Percentiles rank a stretch among this genome's conserved stretches.
These are phyloP conservation scores for Thalassoma bifasciatum DNA, from an alignment of 2,113 vertebrate species.

Conservation along the genomic window DNA sequence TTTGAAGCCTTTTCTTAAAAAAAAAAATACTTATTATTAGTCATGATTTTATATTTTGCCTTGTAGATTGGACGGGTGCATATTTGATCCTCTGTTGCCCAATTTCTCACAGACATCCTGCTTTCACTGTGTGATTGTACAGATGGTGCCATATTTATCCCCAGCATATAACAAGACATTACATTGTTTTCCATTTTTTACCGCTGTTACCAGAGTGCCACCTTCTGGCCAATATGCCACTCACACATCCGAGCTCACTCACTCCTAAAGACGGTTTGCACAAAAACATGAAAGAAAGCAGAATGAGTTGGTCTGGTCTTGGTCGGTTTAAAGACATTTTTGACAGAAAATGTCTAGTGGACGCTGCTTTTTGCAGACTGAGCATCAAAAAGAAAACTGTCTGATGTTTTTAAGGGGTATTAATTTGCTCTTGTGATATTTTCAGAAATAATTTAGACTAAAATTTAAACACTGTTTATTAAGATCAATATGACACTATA, in stretches of 20 bases:
- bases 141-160: conserved; percentile 10
- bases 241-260: not conserved
- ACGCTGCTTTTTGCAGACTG: not conserved
- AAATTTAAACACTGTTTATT: not conserved
- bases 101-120: not conserved
- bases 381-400: conserved; percentile 22
- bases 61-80: not conserved
- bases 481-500: not conserved
- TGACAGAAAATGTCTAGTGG: not conserved
- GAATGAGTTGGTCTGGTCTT: not conserved
- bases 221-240: conserved; percentile 56
- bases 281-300: not conserved
- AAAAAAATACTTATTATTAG: too few relatives aligned
- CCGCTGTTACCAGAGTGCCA: conserved; percentile 66
- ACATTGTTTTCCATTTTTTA: conserved; percentile 27
- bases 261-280: not conserved
- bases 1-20: too few relatives aligned
- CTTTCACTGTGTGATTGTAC: not conserved
- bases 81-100: not conserved
- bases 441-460: not conserved
- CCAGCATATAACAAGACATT: not conserved
- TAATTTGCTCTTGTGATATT: conserved; percentile 7
- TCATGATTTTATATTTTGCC: too few relatives aligned
- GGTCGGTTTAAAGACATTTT: conserved; percentile 20
- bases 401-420: conserved; percentile 2